Evolutionary conservation across 2,113 vertebrate genomes (phyloP).

Genomic region (Chascanopsetta lugubris): DNA sequence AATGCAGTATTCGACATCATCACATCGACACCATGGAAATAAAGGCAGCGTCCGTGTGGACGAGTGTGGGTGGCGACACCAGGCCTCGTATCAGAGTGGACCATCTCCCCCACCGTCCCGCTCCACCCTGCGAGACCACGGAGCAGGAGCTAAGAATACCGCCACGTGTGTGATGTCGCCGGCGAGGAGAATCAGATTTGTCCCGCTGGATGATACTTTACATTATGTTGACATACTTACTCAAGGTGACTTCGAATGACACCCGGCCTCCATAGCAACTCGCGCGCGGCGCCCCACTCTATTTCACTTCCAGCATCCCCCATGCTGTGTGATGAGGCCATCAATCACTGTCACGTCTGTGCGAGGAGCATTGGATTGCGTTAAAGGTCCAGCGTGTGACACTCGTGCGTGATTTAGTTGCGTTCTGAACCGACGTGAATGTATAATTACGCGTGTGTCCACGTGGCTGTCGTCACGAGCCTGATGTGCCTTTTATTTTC

Average conservation of each 20-base stretch:
- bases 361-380: conserved; percentile 17
- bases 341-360: conserved; percentile 33
- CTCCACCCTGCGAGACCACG: conserved; percentile 42
- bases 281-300: neutral
- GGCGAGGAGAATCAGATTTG: conserved; percentile 60
- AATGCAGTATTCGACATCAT: too few relatives aligned
- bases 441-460: too few relatives aligned
- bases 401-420: too few relatives aligned
- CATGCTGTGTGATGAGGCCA: conserved; percentile 13
- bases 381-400: neutral
- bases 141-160: conserved; percentile 72
- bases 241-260: conserved; percentile 77
- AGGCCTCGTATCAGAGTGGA: neutral
- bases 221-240: conserved; percentile 74
- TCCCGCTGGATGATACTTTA: conserved; percentile 63
- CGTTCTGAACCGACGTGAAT: too few relatives aligned
- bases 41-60: too few relatives aligned
- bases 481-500: too few relatives aligned
- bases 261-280: conserved; percentile 48
- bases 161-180: conserved; percentile 65
- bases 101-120: conserved; percentile 41
- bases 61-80: neutral
- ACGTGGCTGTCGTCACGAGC: too few relatives aligned
- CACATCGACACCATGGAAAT: too few relatives aligned
- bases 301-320: conserved; percentile 16